These are phyloP conservation scores for Epizoanthus fatuus DNA, from an alignment of 92 coral and sea anemone genomes.

Conservation along the genomic window DNA sequence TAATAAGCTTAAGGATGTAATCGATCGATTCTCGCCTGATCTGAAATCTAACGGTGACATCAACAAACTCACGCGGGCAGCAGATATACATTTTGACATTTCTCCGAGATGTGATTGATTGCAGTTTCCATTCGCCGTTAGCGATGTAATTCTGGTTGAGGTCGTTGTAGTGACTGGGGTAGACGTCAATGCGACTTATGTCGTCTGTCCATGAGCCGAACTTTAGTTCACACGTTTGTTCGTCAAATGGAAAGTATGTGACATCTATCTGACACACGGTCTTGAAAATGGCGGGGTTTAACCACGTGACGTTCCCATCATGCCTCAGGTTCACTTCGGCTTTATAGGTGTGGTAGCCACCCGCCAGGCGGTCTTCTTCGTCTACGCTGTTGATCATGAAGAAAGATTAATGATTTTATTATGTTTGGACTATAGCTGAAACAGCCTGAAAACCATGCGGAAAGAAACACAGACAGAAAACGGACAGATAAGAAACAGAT, in stretches of 20 bases:
- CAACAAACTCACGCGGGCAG: conserved; percentile 65
- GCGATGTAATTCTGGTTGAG: conserved; percentile 69
- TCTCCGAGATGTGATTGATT: conserved; percentile 48
- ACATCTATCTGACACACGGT: conserved; percentile 88
- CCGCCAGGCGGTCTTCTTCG: conserved; percentile 92
- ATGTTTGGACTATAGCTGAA: background rate
- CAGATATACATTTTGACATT: conserved; percentile 63
- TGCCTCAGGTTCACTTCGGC: conserved; percentile 70
- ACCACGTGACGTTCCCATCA: conserved; percentile 84
- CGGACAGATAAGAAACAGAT: background rate
- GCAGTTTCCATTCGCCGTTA: conserved; percentile 92
- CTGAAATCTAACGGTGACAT: conserved; percentile 67
- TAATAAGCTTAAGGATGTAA: conserved; percentile 85
- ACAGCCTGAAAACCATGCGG: background rate
- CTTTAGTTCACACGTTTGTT: conserved; percentile 85
- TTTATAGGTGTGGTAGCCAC: conserved; percentile 86
- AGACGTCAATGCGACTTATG: conserved; percentile 65
- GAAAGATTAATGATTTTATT: background rate
- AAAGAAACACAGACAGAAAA: background rate
- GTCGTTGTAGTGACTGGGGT: conserved; percentile 43
- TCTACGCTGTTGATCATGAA: conserved; percentile 75
- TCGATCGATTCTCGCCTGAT: conserved; percentile 85
- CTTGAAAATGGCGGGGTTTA: conserved; percentile 90
- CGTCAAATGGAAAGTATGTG: conserved; percentile 92
- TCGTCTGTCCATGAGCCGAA: conserved; percentile 96